Base-by-base conservation (phyloP, 2,888 invertebrate genomes). In the Argyresthia albistria region DNA sequence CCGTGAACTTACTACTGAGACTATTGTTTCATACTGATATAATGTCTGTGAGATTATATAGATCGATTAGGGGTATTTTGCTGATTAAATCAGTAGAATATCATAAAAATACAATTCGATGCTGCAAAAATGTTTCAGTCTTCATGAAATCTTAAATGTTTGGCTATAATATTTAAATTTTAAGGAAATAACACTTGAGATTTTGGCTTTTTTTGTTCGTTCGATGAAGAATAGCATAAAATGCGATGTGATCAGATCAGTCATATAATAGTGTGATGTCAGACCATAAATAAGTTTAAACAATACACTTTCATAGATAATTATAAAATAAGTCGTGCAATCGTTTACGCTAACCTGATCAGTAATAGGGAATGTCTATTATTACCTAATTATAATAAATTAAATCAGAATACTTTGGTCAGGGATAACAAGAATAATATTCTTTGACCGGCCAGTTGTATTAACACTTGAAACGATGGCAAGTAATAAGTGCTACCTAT, bases 311-410 rank as follows among this genome's bases (percentile, higher is more conserved):
- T 37, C 25, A 25, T 25, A 25, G 25, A 25, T 25, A 25, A 25
- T 25, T 25, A 25, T 25, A 25, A n/a, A n/a, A 25, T 48, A 14
- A 48, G 10, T 49, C 39, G 49, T 39, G 37, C 49, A 10, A 49
- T 37, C 9, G 14, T 37, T 15, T 45, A 15, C 45, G 47, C 47
- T 49, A 39, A 39, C 11, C 37, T 39, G n/a, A 51, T 57, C 73
- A 75, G 76, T 62, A 72, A 77, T 67, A 75, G 80, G 25, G 80
- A 81, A 81, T 81, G 80, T 80, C 63, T 64, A 37, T 14, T 45
- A 45, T 14, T 45, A 15, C 14, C 45, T 45, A 47, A 8, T 15
- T 10, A 14, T 9, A 14, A 15, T 14, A 16, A 7, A 39, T n/a
- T 25, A 25, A 25, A 25, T 25, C 25, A 25, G 25, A 25, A 4